Evolutionary conservation across 2,797 vertebrate genomes (phyloP).

Genomic region (Semaprochilodus insignis): DNA sequence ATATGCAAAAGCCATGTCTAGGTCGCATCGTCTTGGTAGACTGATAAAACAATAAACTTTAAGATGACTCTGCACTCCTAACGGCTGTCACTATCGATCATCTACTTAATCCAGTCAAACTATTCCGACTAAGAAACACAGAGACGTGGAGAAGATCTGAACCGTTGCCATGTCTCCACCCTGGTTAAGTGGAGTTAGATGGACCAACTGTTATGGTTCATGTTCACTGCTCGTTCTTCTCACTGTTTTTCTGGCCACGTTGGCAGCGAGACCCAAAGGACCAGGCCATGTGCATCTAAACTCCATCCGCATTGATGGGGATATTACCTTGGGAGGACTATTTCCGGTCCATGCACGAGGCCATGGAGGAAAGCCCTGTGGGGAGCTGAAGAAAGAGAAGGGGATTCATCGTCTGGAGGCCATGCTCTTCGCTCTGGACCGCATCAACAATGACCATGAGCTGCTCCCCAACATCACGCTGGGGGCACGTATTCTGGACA

Average conservation of each 20-base stretch:
- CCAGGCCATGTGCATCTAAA: slow-evolving; percentile 92
- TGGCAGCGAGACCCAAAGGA: slow-evolving; percentile 87
- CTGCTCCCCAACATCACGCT: slow-evolving; percentile 97
- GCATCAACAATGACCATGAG: slow-evolving; percentile 96
- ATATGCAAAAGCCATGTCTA: slow-evolving; percentile 36
- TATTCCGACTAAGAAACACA: slow-evolving; percentile 35
- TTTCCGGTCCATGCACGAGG: slow-evolving; percentile 95
- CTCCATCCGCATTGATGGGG: slow-evolving; percentile 97
- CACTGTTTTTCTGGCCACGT: slow-evolving; percentile 68
- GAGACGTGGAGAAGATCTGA: slow-evolving; percentile 20
- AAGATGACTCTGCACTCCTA: slow-evolving; percentile 46
- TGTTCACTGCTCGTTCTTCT: slow-evolving; percentile 68
- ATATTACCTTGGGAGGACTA: slow-evolving; percentile 94
- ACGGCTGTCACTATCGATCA: slow-evolving; percentile 37
- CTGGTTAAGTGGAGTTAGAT: slow-evolving; percentile 58
- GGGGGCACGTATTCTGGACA: slow-evolving; percentile 96
- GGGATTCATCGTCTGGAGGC: slow-evolving; percentile 96
- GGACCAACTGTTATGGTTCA: slow-evolving; percentile 56
- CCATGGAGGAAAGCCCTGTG: slow-evolving; percentile 91
- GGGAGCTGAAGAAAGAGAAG: slow-evolving; percentile 98
- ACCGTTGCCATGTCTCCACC: slow-evolving; percentile 72
- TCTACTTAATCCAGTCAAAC: slow-evolving; percentile 28
- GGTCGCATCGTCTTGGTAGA: slow-evolving; percentile 36
- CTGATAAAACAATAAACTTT: slow-evolving; percentile 49
- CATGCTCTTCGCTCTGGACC: slow-evolving; percentile 97